phyloP scores from a whole-genome alignment of 2,113 vertebrate genomes.

The Phalacrocorax carbo region DNA sequence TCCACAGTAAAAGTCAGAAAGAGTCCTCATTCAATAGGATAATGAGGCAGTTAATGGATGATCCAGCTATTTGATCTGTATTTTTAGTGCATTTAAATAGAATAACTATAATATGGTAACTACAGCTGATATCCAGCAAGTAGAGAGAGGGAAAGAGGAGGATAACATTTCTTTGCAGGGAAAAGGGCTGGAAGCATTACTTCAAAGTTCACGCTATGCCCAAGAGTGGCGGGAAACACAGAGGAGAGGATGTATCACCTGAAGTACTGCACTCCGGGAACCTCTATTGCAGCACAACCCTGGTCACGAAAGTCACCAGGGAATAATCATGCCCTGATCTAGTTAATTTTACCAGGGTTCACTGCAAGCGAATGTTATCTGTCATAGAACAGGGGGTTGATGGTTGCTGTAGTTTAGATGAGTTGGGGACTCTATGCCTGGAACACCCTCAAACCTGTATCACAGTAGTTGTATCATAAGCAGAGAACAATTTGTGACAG shows the following conservation, averaged over 20 bases:
- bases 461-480: background rate
- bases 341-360: background rate
- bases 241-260: background rate
- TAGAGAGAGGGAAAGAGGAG: background rate
- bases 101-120: slow-evolving; percentile 41
- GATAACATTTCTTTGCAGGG: background rate
- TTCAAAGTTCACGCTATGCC: background rate
- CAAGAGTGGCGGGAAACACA: background rate
- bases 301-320: background rate
- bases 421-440: background rate
- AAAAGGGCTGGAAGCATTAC: background rate
- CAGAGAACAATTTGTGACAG: background rate
- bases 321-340: background rate
- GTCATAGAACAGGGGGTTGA: background rate
- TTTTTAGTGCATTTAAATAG: slow-evolving; percentile 52
- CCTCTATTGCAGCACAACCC: background rate
- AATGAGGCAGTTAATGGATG: slow-evolving; percentile 53
- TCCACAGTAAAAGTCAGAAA: slow-evolving; percentile 41
- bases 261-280: background rate
- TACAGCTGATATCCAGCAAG: background rate
- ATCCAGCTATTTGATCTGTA: slow-evolving; percentile 43
- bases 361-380: background rate
- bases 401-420: background rate
- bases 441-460: background rate
- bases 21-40: slow-evolving; percentile 26